A percentile compares a stretch with the other conserved stretches of the same genome.
Conservation (phyloP, 2,797 vertebrate species). For the Cercopithecus hamlyni region DNA sequence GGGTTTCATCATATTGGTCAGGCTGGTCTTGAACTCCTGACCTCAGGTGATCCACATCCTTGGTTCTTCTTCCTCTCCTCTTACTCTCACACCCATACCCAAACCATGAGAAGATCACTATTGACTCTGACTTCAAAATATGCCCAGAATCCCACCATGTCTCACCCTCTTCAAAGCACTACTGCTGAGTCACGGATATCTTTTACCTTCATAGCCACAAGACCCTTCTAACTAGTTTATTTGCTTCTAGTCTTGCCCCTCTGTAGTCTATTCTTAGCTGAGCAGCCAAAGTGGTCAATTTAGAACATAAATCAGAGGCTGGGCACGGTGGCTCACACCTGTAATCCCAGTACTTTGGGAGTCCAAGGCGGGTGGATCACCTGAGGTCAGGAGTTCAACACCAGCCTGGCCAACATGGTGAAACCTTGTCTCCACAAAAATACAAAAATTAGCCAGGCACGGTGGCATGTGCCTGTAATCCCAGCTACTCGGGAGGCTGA, state of each 20-base stretch:
- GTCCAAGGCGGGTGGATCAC: not conserved
- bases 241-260: not conserved
- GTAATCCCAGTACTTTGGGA: not conserved
- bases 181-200: not conserved
- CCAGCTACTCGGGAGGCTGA: not conserved
- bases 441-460: not conserved
- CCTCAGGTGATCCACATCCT: too few relatives aligned
- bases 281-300: not conserved
- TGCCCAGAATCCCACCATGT: not conserved
- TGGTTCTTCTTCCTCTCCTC: not conserved
- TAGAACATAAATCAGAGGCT: not conserved
- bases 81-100: not conserved
- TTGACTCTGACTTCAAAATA: not conserved
- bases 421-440: not conserved
- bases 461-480: not conserved
- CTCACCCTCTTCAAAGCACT: not conserved
- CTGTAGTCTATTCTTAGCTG: not conserved
- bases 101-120: not conserved
- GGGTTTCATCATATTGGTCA: too few relatives aligned
- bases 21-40: too few relatives aligned
- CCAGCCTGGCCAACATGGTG: not conserved
- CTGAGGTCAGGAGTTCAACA: not conserved
- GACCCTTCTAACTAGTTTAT: not conserved
- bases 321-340: rapidly evolving
- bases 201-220: not conserved